These are phyloP conservation scores for Spisula solida DNA, from an alignment of 2,888 invertebrate species.

Conservation along the genomic window DNA sequence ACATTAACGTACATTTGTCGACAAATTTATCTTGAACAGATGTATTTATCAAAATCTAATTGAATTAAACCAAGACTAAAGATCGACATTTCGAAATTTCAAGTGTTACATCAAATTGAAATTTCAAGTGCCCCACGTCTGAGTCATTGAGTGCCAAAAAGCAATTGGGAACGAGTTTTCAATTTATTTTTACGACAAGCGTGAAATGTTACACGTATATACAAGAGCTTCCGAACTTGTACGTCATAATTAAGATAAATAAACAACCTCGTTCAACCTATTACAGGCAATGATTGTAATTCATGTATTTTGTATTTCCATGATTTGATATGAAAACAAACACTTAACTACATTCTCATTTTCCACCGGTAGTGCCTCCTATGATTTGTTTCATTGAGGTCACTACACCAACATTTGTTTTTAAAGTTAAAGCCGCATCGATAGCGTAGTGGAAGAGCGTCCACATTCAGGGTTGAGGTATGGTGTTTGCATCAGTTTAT, in stretches of 20 bases:
- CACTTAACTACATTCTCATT: too few species aligned
- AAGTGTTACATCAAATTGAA: slow-evolving; percentile 3
- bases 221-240: neutral
- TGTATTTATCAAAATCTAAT: slow-evolving; percentile 22
- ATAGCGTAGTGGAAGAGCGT: too few species aligned
- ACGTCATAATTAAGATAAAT: neutral
- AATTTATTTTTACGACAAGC: neutral
- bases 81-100: slow-evolving; percentile 15
- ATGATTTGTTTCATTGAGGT: too few species aligned
- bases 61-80: neutral
- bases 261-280: neutral
- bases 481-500: too few species aligned
- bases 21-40: neutral
- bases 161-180: neutral
- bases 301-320: too few species aligned
- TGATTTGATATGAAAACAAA: too few species aligned
- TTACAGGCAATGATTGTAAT: too few species aligned
- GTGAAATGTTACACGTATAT: neutral
- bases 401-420: too few species aligned
- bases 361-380: too few species aligned
- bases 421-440: too few species aligned
- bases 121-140: neutral
- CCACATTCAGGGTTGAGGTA: too few species aligned
- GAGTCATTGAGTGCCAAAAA: slow-evolving; percentile 12
- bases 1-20: neutral